A percentile compares a stretch with the other conserved stretches of the same genome.
Conservation (phyloP, 2,888 invertebrate species). For the Cyrtodaria siliqua region DNA sequence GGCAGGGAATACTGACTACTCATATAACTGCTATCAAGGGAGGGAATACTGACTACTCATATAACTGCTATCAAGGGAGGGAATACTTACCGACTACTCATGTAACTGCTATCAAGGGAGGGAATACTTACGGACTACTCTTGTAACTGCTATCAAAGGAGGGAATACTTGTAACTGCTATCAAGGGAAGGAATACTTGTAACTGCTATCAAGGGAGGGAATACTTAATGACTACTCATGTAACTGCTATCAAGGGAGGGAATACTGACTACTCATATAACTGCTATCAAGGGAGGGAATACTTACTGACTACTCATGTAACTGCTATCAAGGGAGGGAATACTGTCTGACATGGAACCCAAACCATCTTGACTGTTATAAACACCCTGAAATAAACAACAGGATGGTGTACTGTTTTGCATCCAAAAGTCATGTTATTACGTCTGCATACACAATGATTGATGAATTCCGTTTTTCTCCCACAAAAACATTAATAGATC, state of each 20-base stretch:
- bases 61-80: conserved; percentile 81
- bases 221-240: conserved; percentile 75
- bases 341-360: conserved; percentile 69
- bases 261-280: conserved; percentile 77
- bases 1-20: conserved; percentile 73
- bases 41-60: conserved; percentile 78
- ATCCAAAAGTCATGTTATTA: too few species aligned
- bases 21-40: too few species aligned
- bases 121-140: conserved; percentile 74
- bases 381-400: conserved; percentile 48
- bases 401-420: too few species aligned
- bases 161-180: conserved; percentile 71
- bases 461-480: too few species aligned
- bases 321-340: conserved; percentile 79
- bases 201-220: conserved; percentile 80
- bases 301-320: conserved; percentile 78
- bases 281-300: conserved; percentile 79
- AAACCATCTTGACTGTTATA: conserved; percentile 44
- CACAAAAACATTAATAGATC: too few species aligned
- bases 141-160: conserved; percentile 81
- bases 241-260: conserved; percentile 81
- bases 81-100: conserved; percentile 73
- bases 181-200: conserved; percentile 78
- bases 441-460: too few species aligned
- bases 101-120: too few species aligned